Evolutionary conservation across 2,888 invertebrate genomes (phyloP).

Genomic region (Lysandra coridon): DNA sequence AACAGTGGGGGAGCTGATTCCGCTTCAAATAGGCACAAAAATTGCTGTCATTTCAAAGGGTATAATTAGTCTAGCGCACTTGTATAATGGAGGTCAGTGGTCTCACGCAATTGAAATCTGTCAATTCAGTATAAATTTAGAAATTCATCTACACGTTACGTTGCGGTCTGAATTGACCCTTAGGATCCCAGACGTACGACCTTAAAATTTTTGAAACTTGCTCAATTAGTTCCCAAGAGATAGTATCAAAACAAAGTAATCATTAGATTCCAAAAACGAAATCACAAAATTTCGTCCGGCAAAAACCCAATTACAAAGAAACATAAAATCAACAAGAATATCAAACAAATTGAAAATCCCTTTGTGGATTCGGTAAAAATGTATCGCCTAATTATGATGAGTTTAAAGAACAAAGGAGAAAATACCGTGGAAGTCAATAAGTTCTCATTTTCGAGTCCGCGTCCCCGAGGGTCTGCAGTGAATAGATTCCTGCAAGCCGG

Average conservation of each 20-base stretch:
- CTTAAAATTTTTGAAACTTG: background rate
- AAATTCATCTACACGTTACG: too few species aligned
- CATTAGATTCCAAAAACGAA: background rate
- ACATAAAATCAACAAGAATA: constrained; percentile 10
- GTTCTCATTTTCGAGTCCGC: constrained; percentile 17
- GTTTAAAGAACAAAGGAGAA: constrained; percentile 16
- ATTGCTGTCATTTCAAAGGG: too few species aligned
- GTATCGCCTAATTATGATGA: constrained; percentile 4
- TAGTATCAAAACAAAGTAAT: background rate
- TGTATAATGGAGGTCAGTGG: too few species aligned
- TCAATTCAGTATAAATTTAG: too few species aligned
- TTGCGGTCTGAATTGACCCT: too few species aligned
- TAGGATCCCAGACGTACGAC: too few species aligned
- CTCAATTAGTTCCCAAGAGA: background rate
- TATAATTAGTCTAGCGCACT: too few species aligned
- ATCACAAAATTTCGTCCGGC: background rate
- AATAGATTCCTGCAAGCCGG: constrained; percentile 17
- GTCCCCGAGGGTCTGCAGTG: constrained; percentile 1
- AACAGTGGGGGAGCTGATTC: too few species aligned
- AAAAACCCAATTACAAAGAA: background rate
- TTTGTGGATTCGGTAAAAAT: constrained; percentile 3
- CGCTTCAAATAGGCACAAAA: too few species aligned
- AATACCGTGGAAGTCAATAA: constrained; percentile 21
- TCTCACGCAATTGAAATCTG: too few species aligned
- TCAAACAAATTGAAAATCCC: constrained; percentile 14